phyloP scores from a whole-genome alignment of 2,797 vertebrate species.

The Tangara arthus region DNA sequence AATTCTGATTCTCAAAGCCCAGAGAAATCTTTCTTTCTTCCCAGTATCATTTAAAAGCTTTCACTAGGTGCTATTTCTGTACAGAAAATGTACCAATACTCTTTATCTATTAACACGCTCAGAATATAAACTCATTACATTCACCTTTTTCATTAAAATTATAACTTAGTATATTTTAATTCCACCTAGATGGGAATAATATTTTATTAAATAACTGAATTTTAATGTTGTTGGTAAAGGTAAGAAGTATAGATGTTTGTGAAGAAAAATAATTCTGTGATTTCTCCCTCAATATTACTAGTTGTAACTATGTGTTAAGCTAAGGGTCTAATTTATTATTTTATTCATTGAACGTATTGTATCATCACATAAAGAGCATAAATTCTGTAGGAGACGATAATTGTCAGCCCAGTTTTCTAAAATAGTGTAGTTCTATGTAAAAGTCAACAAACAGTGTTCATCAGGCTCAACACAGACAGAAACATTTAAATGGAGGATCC shows the following conservation, averaged over 20 bases:
- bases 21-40: not conserved
- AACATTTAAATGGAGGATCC: rapidly evolving
- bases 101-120: not conserved
- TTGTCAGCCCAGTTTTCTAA: not conserved
- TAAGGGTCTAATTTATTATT: not conserved
- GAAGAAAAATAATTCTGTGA: not conserved
- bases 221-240: not conserved
- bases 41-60: not conserved
- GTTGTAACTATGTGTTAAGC: not conserved
- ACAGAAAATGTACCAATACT: not conserved
- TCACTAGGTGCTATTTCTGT: not conserved
- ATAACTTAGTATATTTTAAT: not conserved
- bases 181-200: not conserved
- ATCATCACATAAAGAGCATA: not conserved
- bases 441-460: not conserved
- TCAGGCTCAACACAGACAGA: not conserved
- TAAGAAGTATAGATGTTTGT: not conserved
- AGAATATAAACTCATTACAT: not conserved
- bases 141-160: not conserved
- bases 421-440: not conserved
- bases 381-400: not conserved
- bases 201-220: not conserved
- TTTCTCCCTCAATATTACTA: not conserved
- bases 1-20: not conserved
- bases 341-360: not conserved